phyloP scores from a whole-genome alignment of 2,888 invertebrate genomes.

The Ichneumon xanthorius region DNA sequence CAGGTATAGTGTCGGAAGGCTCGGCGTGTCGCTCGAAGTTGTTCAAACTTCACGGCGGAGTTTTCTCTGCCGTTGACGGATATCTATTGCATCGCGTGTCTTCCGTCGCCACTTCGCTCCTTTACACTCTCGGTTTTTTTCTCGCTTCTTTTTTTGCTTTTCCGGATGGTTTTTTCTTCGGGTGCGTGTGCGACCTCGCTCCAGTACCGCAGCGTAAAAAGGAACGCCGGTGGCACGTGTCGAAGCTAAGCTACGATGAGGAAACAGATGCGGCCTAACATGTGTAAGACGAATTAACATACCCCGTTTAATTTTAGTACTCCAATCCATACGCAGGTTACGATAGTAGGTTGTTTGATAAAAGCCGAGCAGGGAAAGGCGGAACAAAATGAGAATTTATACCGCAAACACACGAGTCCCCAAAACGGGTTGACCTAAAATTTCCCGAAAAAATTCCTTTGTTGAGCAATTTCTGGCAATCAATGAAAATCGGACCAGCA shows the following conservation, averaged over 20 bases:
- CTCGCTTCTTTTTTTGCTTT: conserved; percentile 7
- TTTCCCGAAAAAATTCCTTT: no score
- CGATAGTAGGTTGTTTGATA: neutral
- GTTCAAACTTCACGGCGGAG: conserved; percentile 44
- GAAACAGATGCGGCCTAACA: conserved; percentile 41
- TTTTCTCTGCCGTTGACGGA: conserved; percentile 39
- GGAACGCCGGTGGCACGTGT: conserved; percentile 8
- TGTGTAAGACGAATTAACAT: conserved; percentile 32
- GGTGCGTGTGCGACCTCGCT: conserved; percentile 22
- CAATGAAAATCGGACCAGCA: neutral
- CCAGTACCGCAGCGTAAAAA: conserved; percentile 33
- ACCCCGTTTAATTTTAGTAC: neutral
- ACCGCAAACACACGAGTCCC: neutral
- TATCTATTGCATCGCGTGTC: conserved; percentile 39
- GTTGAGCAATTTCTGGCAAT: neutral
- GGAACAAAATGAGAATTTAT: neutral
- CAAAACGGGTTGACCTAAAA: no score
- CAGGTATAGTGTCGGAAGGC: neutral
- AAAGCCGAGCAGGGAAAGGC: neutral
- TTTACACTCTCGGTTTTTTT: neutral
- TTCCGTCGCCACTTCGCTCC: neutral
- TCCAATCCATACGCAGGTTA: neutral
- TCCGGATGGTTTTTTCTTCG: neutral
- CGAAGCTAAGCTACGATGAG: conserved; percentile 8
- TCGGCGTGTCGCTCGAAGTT: conserved; percentile 23